A percentile compares a stretch with the other conserved stretches of the same genome.
These are phyloP conservation scores for Chromis chromis DNA, from an alignment of 2,797 vertebrate species.

Conservation along the genomic window DNA sequence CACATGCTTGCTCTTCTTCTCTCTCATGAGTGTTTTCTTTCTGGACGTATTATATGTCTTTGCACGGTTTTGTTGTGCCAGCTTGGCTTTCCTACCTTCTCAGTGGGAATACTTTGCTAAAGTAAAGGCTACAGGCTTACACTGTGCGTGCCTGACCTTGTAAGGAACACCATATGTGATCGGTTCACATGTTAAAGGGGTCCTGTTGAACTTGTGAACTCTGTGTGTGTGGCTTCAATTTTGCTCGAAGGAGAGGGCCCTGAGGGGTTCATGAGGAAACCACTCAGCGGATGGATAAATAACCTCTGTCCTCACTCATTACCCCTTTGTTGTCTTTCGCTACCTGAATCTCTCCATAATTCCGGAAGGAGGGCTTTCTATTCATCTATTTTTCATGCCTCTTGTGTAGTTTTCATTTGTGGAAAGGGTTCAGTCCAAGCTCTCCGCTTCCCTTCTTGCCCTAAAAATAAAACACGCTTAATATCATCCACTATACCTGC, in stretches of 20 bases:
- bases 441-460: constrained; percentile 52
- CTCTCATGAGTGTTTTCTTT: constrained; percentile 41
- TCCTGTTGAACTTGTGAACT: constrained; percentile 69
- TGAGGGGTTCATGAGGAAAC: constrained; percentile 59
- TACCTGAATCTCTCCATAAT: constrained; percentile 38
- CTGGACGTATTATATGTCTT: constrained; percentile 26
- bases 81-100: constrained; percentile 28
- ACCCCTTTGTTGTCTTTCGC: constrained; percentile 65
- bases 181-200: constrained; percentile 61
- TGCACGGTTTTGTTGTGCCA: constrained; percentile 29
- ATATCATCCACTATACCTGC: constrained; percentile 69
- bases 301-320: constrained; percentile 68
- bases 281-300: constrained; percentile 72
- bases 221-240: constrained; percentile 30
- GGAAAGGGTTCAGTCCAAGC: constrained; percentile 55
- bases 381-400: constrained; percentile 81
- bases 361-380: constrained; percentile 64
- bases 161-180: constrained; percentile 56
- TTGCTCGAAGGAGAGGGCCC: constrained; percentile 52
- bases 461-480: constrained; percentile 72
- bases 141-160: constrained; percentile 50
- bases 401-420: constrained; percentile 68
- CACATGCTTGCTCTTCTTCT: constrained; percentile 22
- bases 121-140: constrained; percentile 39
- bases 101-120: constrained; percentile 39